phyloP scores from a whole-genome alignment of 2,797 vertebrate genomes.

The Salmo trutta region DNA sequence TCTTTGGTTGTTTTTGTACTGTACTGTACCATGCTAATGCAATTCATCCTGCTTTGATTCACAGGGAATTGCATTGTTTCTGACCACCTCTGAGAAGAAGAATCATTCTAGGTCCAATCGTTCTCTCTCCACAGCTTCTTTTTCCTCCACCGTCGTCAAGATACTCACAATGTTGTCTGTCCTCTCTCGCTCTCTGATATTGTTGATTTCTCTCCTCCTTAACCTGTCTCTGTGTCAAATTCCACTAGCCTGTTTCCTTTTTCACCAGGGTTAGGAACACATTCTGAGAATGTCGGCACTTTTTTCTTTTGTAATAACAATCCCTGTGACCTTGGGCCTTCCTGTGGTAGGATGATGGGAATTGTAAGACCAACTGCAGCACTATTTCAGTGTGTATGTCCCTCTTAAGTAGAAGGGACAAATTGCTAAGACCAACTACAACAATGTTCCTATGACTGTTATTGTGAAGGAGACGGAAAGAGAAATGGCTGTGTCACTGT shows the following conservation, averaged over 20 bases:
- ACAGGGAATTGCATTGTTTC: not conserved
- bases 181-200: not conserved
- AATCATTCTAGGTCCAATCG: constrained; percentile 21
- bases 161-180: constrained; percentile 16
- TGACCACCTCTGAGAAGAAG: not conserved
- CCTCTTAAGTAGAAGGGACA: not conserved
- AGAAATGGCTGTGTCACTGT: constrained; percentile 30
- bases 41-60: constrained; percentile 20
- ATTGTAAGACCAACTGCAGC: not conserved
- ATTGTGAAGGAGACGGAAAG: not conserved
- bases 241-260: constrained; percentile 31
- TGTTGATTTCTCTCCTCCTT: constrained; percentile 15
- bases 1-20: not conserved
- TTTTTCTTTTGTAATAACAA: constrained; percentile 4
- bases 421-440: not conserved
- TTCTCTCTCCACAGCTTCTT: constrained; percentile 49
- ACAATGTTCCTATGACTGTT: not conserved
- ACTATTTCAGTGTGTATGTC: constrained; percentile 7
- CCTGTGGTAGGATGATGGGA: not conserved
- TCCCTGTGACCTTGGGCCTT: not conserved
- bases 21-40: constrained; percentile 4
- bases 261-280: constrained; percentile 19
- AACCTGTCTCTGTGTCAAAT: constrained; percentile 38
- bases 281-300: constrained; percentile 19
- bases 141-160: constrained; percentile 8